Evolutionary conservation across 1,140 invertebrate species (phyloP), one percentile per base, ranked within the genome.

Genomic region (Rhyzopertha dominica): DNA sequence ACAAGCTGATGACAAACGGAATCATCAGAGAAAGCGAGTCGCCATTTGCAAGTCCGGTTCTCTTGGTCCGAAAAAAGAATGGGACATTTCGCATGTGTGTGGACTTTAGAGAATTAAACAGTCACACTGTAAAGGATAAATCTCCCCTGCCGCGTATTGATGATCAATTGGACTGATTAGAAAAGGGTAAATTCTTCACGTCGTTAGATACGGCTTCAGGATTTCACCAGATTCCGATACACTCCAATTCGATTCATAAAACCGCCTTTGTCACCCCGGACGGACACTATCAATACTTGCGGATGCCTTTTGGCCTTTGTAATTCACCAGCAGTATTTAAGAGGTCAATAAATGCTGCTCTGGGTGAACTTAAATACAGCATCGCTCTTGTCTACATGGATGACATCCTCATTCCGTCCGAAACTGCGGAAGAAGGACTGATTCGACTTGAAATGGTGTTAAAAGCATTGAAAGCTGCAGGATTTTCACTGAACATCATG

Each of bases 281-380:
- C 30, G 58, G 41, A 1, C 62, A 62, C 26, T 74, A 69, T 40
- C 70, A 73, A 45, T 73, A 61, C 39, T 23, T 52, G 0, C 48
- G 54, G 34, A 52, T 71, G 45, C 69, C 69, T n/a, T 72, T 70
- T 51, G 64, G 64, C 0, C 31, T 68, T 0, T 49, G 46, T 1
- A 63, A 57, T 30, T 58, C 56, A 2, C 59, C 64, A 5, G 48
- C 56, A 0, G 49, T 56, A 0, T 62, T 61, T 51, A 51, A 61
- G 47, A 13, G 38, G 20, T 52, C 49, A 20, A 45, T 66, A 7
- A 53, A 64, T 31, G 30, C 50, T n/a, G 47, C 63, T 7, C 43
- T 64, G 19, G 35, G 35, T 29, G 17, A 36, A 29, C 30, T 65
- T 43, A 7, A 53, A 38, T 16, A 63, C 49, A 50, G 22, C 54